Evolutionary conservation across 2,797 vertebrate species (phyloP).

Genomic region (Siniperca obscura): DNA sequence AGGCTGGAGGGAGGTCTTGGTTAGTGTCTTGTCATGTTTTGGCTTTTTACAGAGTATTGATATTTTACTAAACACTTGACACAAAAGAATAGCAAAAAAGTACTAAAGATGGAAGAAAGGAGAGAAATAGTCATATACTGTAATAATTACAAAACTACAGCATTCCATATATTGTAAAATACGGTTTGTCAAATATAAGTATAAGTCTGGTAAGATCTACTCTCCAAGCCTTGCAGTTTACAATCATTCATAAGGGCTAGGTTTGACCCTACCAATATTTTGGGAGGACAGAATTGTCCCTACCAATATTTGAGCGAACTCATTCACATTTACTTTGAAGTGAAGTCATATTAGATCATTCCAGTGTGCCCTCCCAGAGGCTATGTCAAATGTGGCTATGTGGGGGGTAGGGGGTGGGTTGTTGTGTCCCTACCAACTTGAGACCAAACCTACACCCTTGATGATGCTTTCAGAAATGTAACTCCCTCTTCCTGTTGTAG

Average conservation of each 20-base stretch:
- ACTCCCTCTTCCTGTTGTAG: background rate
- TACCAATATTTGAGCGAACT: too few species aligned
- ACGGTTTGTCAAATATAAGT: background rate
- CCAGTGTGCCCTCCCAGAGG: too few species aligned
- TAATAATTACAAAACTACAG: background rate
- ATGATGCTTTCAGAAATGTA: background rate
- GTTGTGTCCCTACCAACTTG: too few species aligned
- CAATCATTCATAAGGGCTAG: background rate
- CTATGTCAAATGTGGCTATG: too few species aligned
- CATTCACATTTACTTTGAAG: too few species aligned
- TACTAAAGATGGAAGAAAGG: background rate
- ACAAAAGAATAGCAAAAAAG: background rate
- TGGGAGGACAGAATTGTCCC: too few species aligned
- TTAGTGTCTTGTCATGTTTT: slow-evolving; percentile 37
- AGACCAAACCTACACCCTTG: too few species aligned
- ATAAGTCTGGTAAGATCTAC: background rate
- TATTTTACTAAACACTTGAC: too few species aligned
- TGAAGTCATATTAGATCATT: too few species aligned
- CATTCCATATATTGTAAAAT: background rate
- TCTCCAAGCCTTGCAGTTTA: background rate
- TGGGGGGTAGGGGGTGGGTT: too few species aligned
- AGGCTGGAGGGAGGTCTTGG: slow-evolving; percentile 12
- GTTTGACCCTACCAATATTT: too few species aligned
- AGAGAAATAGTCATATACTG: background rate
- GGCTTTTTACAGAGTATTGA: background rate